A percentile compares a stretch with the other conserved stretches of the same genome.
Evolutionary conservation across 1,140 invertebrate species (phyloP).

Genomic region (Bombus balteatus): DNA sequence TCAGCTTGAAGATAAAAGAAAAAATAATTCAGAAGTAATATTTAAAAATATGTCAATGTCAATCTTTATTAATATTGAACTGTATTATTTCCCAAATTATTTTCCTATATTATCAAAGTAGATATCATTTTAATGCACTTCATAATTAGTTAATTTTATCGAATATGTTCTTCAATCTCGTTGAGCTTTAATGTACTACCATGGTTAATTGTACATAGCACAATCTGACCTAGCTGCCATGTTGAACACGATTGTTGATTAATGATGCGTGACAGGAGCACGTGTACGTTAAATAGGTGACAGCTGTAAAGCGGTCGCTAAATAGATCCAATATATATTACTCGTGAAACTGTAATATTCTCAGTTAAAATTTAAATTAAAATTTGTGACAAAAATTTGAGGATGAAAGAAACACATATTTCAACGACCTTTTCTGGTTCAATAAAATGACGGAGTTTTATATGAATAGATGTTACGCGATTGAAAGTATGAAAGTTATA

Average conservation of each 20-base stretch:
- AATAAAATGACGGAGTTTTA: not conserved
- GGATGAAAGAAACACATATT: not conserved
- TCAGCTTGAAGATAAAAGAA: not conserved
- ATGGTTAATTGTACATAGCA: not conserved
- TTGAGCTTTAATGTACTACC: not conserved
- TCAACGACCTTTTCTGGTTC: not conserved
- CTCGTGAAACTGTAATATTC: not conserved
- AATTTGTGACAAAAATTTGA: not conserved
- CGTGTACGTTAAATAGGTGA: constrained; percentile 6
- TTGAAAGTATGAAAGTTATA: too few species aligned
- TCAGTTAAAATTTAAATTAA: not conserved
- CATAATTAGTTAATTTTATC: not conserved
- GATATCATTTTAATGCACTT: not conserved
- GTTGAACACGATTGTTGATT: constrained; percentile 17
- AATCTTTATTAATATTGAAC: not conserved
- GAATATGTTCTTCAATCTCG: not conserved
- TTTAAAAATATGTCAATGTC: not conserved
- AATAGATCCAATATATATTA: not conserved
- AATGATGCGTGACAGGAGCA: constrained; percentile 11
- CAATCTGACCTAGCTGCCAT: not conserved
- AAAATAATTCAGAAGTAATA: not conserved
- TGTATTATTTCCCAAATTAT: not conserved
- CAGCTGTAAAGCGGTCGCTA: not conserved
- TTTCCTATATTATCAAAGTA: not conserved
- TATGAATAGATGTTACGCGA: too few species aligned